These are phyloP conservation scores for Imbricaverruca yamaguchii DNA, from an alignment of 2,888 invertebrate species.

Conservation along the genomic window DNA sequence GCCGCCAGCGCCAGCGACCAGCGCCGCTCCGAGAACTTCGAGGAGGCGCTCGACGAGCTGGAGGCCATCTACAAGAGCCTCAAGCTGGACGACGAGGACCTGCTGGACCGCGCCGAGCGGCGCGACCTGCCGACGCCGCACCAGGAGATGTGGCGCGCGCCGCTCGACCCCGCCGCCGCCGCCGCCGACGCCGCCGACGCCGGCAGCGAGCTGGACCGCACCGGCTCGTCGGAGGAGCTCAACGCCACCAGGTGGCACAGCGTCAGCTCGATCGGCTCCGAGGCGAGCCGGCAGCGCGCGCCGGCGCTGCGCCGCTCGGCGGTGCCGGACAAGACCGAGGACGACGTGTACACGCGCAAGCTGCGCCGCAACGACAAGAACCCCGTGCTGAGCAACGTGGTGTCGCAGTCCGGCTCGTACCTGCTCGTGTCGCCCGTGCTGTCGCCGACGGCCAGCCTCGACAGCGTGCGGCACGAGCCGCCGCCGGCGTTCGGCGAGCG, in stretches of 20 bases:
- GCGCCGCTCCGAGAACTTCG: conserved; percentile 31
- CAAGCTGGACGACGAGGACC: conserved; percentile 66
- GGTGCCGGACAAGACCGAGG: conserved; percentile 58
- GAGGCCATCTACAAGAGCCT: conserved; percentile 80
- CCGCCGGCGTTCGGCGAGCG: conserved; percentile 27
- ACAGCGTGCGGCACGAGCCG: conserved; percentile 22
- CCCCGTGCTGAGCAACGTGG: conserved; percentile 30
- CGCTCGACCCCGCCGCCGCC: conserved; percentile 14
- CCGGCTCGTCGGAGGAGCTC: conserved; percentile 30
- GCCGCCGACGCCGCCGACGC: conserved; percentile 41
- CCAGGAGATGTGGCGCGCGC: conserved; percentile 35
- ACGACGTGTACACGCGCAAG: conserved; percentile 73
- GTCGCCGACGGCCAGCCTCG: conserved; percentile 34
- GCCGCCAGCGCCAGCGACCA: conserved; percentile 23
- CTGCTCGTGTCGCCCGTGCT: conserved; percentile 61
- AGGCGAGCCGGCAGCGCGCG: conserved; percentile 34
- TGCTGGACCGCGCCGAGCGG: conserved; percentile 68
- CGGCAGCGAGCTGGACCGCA: conserved; percentile 35
- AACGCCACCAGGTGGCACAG: not conserved
- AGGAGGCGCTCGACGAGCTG: conserved; percentile 74
- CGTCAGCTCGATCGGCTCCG: conserved; percentile 28
- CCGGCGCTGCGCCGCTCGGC: conserved; percentile 42
- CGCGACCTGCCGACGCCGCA: conserved; percentile 54
- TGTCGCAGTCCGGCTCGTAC: conserved; percentile 43
- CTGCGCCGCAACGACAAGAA: conserved; percentile 49